Evolutionary conservation across 2,797 vertebrate genomes (phyloP).

Genomic region (Lagodon rhomboides): DNA sequence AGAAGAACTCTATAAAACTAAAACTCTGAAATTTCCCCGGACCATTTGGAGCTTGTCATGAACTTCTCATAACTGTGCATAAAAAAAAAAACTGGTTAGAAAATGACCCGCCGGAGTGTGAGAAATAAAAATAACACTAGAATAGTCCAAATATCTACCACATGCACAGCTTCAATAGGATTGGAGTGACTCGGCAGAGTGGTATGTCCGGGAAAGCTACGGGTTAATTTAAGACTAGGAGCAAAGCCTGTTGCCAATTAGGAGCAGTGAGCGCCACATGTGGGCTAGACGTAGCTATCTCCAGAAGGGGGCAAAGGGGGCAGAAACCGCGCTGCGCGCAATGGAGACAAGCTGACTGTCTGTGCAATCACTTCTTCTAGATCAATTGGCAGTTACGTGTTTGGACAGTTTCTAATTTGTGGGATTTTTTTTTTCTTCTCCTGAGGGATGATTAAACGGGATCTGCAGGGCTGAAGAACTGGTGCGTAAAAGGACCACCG

Average conservation of each 20-base stretch:
- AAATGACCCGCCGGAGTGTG: conserved; percentile 20
- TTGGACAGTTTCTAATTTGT: neutral
- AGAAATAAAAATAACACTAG: conserved; percentile 42
- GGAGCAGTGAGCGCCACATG: conserved; percentile 87
- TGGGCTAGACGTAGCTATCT: conserved; percentile 72
- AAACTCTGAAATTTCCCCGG: conserved; percentile 7
- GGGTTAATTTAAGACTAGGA: conserved; percentile 90
- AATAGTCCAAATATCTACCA: conserved; percentile 63
- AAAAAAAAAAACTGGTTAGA: neutral
- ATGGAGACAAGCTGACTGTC: conserved; percentile 55
- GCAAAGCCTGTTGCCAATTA: conserved; percentile 91
- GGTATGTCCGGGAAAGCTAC: conserved; percentile 82
- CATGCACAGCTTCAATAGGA: conserved; percentile 55
- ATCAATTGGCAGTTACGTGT: conserved; percentile 8
- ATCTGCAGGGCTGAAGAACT: conserved; percentile 41
- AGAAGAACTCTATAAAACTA: neutral
- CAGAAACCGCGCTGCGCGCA: conserved; percentile 57
- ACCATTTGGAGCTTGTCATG: neutral
- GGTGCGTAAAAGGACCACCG: conserved; percentile 6
- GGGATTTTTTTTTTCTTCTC: neutral
- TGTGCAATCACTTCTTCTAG: conserved; percentile 22
- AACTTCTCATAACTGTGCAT: neutral
- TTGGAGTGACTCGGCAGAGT: conserved; percentile 58
- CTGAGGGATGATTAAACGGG: conserved; percentile 29
- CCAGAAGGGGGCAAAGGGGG: conserved; percentile 72